A percentile compares a stretch with the other conserved stretches of the same genome.
Evolutionary conservation across 2,797 vertebrate genomes (phyloP).

Genomic region (Cossypha caffra): DNA sequence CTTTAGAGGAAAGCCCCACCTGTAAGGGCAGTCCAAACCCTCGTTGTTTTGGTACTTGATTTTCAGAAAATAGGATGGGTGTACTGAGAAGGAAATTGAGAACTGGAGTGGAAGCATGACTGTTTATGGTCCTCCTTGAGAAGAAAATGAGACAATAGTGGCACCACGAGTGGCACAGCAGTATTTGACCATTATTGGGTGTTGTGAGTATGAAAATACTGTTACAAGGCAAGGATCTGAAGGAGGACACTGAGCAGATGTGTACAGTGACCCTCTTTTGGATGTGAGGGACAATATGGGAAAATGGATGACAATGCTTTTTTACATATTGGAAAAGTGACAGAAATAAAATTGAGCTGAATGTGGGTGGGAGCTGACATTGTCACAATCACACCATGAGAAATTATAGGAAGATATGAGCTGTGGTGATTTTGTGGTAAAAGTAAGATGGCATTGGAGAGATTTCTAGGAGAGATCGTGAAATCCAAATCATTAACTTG

Average conservation of each 20-base stretch:
- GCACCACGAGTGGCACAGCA: not conserved
- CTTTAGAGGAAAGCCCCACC: not conserved
- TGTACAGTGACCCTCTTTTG: not conserved
- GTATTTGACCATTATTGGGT: not conserved
- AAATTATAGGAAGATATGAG: not conserved
- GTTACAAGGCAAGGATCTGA: not conserved
- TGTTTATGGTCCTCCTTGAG: not conserved
- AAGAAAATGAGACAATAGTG: not conserved
- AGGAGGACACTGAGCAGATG: not conserved
- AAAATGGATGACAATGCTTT: not conserved
- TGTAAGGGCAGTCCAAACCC: not conserved
- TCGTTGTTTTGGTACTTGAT: not conserved
- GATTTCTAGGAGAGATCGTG: not conserved
- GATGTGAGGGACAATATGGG: not conserved
- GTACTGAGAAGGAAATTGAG: not conserved
- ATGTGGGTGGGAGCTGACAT: not conserved
- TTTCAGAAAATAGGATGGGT: not conserved
- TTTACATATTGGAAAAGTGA: not conserved
- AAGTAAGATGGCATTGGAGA: not conserved
- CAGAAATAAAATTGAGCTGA: slow-evolving; percentile 5
- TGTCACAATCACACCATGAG: not conserved
- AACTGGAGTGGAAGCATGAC: not conserved
- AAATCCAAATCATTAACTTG: not conserved
- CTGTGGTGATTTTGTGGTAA: not conserved
- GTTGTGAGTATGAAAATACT: not conserved